A percentile compares a stretch with the other conserved stretches of the same genome.
Evolutionary conservation across 2,113 vertebrate genomes (phyloP).

Genomic region (Montifringilla adamsi): DNA sequence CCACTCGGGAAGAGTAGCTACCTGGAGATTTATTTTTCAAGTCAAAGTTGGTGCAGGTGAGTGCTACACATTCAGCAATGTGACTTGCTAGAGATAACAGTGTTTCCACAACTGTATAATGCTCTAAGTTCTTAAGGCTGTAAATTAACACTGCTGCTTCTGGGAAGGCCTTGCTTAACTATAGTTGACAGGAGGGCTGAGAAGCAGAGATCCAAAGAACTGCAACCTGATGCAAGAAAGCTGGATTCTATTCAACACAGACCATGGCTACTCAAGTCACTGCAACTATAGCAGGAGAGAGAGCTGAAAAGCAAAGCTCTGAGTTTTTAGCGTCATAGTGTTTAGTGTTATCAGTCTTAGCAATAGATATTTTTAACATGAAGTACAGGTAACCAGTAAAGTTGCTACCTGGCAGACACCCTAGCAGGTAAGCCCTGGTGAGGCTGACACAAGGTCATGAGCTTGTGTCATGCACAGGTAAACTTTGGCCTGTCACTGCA

Average conservation of each 20-base stretch:
- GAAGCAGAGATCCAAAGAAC: background rate
- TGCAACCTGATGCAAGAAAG: background rate
- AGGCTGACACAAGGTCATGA: background rate
- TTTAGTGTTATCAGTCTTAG: background rate
- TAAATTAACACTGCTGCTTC: background rate
- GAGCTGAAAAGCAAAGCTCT: background rate
- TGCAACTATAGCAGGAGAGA: background rate
- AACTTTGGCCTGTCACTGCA: background rate
- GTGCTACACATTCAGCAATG: background rate
- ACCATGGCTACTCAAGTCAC: background rate
- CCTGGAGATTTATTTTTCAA: background rate
- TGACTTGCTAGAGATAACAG: background rate
- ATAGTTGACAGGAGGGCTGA: background rate
- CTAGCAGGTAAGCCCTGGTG: background rate
- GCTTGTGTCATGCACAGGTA: background rate
- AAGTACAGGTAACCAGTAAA: background rate
- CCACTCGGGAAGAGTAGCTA: background rate
- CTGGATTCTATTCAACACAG: background rate
- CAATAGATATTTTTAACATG: background rate
- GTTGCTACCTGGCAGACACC: background rate
- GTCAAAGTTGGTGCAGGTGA: background rate
- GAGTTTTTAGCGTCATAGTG: background rate
- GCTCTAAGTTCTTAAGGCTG: background rate
- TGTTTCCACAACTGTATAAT: background rate
- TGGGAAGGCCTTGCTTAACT: background rate